Evolutionary conservation across 2,888 invertebrate species (phyloP), one percentile per base, ranked within the genome.

Genomic region (Drosophila histrio): DNA sequence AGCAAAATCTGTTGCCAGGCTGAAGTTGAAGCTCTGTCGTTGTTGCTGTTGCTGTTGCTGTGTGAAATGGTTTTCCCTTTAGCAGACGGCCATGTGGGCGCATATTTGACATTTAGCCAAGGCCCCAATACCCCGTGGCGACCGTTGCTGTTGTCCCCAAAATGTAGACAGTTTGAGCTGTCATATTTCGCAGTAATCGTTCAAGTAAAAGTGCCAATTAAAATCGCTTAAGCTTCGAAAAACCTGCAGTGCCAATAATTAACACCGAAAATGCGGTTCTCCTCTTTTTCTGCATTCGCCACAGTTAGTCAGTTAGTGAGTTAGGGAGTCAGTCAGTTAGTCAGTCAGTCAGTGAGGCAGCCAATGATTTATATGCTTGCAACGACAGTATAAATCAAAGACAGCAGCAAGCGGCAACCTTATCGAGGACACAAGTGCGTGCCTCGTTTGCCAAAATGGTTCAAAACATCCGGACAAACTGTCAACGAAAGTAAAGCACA

Each of bases 341-440:
- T 58, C 56, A 68, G 74, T 65, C 58, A 49, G 59, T 32, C 43
- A 60, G 70, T 67, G 60, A 64, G 77, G 59, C 62, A 57, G 65
- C 43, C 58, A 46, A 61, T 58, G 84, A 81, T 81, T 81, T 81
- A 81, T 84, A 54, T 61, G 81, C 77, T 56, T 46, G 57, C 74
- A 49, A 67, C 64, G 58, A 70, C 63, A 54, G 79, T 57, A 77
- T 85, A 82, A 82, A 82, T 82, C 85, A 82, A 72, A 77, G 67
- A 34, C 54, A 38, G 36, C 44, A 39, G 41, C 57, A 24, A 54
- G 66, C 66, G 53, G 59, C 72, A 71, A 65, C 54, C 75, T 72
- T 76, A 84, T 84, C 82, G 84, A 81, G 84, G 82, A 76, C 84
- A 72, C 85, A 79, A 84, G 85, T 84, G 84, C 84, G 84, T 84